A percentile compares a stretch with the other conserved stretches of the same genome.
Evolutionary conservation across 2,113 vertebrate species (phyloP).

Genomic region (Chionodraco myersi): DNA sequence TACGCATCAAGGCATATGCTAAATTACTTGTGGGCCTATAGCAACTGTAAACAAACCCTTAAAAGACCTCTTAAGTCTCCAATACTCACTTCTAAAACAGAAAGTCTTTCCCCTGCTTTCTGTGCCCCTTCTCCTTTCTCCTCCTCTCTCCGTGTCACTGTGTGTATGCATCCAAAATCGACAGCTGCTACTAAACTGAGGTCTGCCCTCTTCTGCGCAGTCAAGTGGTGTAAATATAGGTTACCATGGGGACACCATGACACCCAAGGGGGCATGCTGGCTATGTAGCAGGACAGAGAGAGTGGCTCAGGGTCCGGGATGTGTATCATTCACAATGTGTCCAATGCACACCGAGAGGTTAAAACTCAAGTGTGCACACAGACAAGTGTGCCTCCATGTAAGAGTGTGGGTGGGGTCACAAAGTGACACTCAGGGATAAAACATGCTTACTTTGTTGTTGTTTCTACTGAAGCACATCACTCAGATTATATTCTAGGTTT

Average conservation of each 20-base stretch:
- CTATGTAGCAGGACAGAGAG: constrained; percentile 33
- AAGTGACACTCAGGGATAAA: constrained; percentile 12
- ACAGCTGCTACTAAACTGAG: constrained; percentile 71
- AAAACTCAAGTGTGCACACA: constrained; percentile 26
- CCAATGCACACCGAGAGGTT: constrained; percentile 32
- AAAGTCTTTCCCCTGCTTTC: neutral
- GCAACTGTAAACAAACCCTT: constrained; percentile 78
- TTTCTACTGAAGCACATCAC: neutral
- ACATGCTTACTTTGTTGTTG: neutral
- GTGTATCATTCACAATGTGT: constrained; percentile 30
- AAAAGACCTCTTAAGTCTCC: constrained; percentile 54
- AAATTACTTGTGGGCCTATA: constrained; percentile 57
- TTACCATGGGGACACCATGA: constrained; percentile 79
- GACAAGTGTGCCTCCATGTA: neutral
- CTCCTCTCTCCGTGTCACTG: constrained; percentile 26
- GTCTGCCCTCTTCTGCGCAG: constrained; percentile 35
- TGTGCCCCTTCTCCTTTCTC: neutral
- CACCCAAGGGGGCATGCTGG: constrained; percentile 65
- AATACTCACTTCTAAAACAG: constrained; percentile 21
- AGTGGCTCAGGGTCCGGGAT: constrained; percentile 57
- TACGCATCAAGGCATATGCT: constrained; percentile 64
- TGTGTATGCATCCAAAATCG: constrained; percentile 40
- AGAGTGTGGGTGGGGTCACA: constrained; percentile 12
- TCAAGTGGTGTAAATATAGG: constrained; percentile 80
- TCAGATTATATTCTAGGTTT: neutral